Conservation (phyloP, 2,888 invertebrate genomes). For the Balanococcus diminutus region DNA sequence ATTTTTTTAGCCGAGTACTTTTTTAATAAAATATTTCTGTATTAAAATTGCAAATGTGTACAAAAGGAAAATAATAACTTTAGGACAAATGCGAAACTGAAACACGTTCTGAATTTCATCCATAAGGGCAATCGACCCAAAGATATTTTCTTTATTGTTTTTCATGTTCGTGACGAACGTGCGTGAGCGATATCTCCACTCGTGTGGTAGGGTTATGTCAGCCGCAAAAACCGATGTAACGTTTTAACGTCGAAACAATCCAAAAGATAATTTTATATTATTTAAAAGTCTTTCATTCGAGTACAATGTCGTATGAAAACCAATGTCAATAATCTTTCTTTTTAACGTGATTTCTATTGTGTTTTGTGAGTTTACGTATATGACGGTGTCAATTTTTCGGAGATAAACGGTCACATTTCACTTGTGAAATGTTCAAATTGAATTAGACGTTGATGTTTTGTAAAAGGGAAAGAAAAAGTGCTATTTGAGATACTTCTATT, state of each 20-base stretch:
- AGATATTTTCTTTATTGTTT: slow-evolving; percentile 27
- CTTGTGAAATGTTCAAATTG: neutral
- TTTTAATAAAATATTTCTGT: slow-evolving; percentile 24
- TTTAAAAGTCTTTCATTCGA: neutral
- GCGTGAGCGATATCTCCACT: no score
- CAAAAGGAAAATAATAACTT: slow-evolving; percentile 31
- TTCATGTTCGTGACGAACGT: neutral
- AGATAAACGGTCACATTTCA: neutral
- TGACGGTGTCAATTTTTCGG: neutral
- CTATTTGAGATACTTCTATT: neutral
- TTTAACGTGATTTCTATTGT: neutral
- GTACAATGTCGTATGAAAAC: neutral
- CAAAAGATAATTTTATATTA: neutral
- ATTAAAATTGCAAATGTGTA: slow-evolving; percentile 35
- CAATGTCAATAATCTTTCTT: neutral
- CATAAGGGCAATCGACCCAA: neutral
- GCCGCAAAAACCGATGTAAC: neutral
- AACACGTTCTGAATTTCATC: slow-evolving; percentile 3
- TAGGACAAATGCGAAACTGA: slow-evolving; percentile 11
- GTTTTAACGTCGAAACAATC: neutral
- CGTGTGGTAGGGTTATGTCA: no score
- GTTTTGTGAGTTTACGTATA: neutral
- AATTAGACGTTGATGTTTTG: neutral
- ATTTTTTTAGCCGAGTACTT: slow-evolving; percentile 15
- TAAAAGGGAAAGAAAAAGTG: neutral